Evolutionary conservation across 2,888 invertebrate species (phyloP).

Genomic region (Junonia oenone): DNA sequence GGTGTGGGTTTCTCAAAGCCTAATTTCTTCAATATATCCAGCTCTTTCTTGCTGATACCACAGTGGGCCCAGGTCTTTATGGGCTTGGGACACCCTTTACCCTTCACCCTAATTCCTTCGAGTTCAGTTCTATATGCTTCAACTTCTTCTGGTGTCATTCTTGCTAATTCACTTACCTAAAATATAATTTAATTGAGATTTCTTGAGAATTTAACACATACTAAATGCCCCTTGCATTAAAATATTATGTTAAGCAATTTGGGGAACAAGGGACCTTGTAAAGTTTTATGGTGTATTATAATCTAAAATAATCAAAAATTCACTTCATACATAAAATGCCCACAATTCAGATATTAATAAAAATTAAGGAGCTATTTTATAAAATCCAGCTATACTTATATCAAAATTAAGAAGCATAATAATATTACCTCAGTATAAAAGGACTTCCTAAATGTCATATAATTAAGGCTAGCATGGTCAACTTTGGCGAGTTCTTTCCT

Average conservation of each 20-base stretch:
- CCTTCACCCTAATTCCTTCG: conserved; percentile 97
- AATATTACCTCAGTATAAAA: conserved; percentile 94
- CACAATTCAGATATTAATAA: too few relatives aligned
- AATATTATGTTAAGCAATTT: too few relatives aligned
- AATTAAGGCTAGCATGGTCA: conserved; percentile 92
- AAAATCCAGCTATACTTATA: too few relatives aligned
- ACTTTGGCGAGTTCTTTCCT: conserved; percentile 95
- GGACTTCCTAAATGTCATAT: conserved; percentile 93
- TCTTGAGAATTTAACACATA: neutral
- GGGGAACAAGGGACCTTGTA: too few relatives aligned
- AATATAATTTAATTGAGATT: neutral
- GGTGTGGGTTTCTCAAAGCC: conserved; percentile 98
- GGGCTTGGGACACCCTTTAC: conserved; percentile 97
- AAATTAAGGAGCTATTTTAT: too few relatives aligned
- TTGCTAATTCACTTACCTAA: conserved; percentile 94
- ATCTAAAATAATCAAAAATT: too few relatives aligned
- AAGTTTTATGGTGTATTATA: too few relatives aligned
- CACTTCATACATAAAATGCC: too few relatives aligned
- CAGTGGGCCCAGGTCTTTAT: conserved; percentile 99
- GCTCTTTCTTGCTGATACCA: conserved; percentile 96
- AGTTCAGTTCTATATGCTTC: conserved; percentile 92
- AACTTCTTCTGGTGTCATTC: conserved; percentile 93
- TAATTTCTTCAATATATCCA: conserved; percentile 93
- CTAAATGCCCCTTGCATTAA: too few relatives aligned
- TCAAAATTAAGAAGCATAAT: too few relatives aligned